These are phyloP conservation scores for Julus scanicus DNA, from an alignment of 2,888 invertebrate genomes.

Conservation along the genomic window DNA sequence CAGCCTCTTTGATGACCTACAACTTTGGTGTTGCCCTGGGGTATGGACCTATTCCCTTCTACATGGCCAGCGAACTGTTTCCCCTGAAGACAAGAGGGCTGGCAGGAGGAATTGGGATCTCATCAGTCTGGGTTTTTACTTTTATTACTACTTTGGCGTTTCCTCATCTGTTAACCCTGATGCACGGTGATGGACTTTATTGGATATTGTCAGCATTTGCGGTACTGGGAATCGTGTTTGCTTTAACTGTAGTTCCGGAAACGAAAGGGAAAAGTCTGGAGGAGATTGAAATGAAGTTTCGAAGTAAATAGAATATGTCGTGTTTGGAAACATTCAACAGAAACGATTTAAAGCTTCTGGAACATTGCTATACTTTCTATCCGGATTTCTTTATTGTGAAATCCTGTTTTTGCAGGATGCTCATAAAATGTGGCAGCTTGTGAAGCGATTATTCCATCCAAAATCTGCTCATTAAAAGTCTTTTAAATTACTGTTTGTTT, in stretches of 20 bases:
- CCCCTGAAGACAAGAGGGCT: constrained; percentile 50
- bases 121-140: not conserved
- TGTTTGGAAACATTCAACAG: too few species aligned
- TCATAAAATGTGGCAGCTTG: too few species aligned
- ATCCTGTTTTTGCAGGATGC: too few species aligned
- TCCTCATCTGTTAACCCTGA: not conserved
- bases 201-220: constrained; percentile 52
- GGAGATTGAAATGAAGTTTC: constrained; percentile 43
- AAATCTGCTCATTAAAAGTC: too few species aligned
- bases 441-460: too few species aligned
- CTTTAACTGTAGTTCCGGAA: constrained; percentile 28
- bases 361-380: too few species aligned
- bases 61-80: constrained; percentile 54
- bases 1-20: constrained; percentile 45
- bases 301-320: not conserved
- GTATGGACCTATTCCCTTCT: constrained; percentile 54
- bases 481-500: too few species aligned
- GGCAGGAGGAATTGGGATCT: constrained; percentile 40
- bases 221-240: constrained; percentile 12
- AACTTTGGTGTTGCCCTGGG: constrained; percentile 49
- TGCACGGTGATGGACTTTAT: constrained; percentile 40
- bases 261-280: constrained; percentile 54
- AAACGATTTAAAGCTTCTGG: too few species aligned
- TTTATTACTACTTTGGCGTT: constrained; percentile 30
- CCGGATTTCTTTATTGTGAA: too few species aligned